Evolutionary conservation across 2,113 vertebrate species (phyloP).

Genomic region (Rhynchomys soricoides): DNA sequence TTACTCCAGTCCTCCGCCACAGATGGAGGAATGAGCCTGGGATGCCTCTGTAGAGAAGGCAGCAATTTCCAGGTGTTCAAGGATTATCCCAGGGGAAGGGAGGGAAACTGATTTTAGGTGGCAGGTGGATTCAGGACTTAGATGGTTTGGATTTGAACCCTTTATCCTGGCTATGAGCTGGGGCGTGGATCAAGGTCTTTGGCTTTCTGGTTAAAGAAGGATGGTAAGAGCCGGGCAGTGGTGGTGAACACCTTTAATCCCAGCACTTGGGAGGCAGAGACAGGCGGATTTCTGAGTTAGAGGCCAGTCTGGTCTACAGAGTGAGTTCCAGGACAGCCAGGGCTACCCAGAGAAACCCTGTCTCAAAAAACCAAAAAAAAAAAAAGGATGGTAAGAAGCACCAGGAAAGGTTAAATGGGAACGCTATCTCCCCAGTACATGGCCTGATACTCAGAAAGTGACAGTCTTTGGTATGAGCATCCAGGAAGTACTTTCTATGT

Average conservation of each 20-base stretch:
- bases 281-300: no score
- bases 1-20: not conserved
- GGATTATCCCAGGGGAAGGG: no score
- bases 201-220: not conserved
- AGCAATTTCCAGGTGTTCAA: not conserved
- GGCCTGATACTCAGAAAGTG: not conserved
- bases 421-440: no score
- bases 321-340: no score
- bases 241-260: no score
- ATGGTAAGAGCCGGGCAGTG: no score
- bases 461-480: not conserved
- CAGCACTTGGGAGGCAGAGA: no score
- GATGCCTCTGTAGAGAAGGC: not conserved
- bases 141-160: constrained; percentile 2
- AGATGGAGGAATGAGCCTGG: not conserved
- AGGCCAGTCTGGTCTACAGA: no score
- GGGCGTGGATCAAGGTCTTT: not conserved
- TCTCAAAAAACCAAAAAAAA: no score
- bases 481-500: not conserved
- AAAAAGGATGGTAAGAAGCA: not conserved
- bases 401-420: not conserved
- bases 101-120: not conserved
- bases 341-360: no score
- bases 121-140: not conserved
- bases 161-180: not conserved